phyloP scores from a whole-genome alignment of 1,140 invertebrate species.

The Drepana arcuata region DNA sequence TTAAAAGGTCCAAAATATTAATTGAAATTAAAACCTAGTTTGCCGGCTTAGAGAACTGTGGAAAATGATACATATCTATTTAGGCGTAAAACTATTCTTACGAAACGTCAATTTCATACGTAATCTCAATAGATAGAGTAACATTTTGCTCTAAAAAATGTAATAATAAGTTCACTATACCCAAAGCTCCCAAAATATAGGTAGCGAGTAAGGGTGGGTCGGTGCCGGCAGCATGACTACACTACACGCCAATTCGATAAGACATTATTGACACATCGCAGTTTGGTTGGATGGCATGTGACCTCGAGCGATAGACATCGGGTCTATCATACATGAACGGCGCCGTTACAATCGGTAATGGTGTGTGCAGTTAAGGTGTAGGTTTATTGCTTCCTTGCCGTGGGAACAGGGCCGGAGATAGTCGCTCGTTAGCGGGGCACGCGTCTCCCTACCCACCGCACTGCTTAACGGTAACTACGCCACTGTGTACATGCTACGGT shows the following conservation, averaged over 20 bases:
- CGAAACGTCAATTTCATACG: too few relatives aligned
- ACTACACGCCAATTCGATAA: conserved; percentile 44
- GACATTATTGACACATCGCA: conserved; percentile 37
- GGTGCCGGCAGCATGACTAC: too few relatives aligned
- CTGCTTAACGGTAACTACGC: conserved; percentile 39
- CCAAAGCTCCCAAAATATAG: too few relatives aligned
- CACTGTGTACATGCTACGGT: not conserved
- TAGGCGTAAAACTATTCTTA: too few relatives aligned
- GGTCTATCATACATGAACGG: conserved; percentile 44
- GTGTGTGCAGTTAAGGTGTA: conserved; percentile 64
- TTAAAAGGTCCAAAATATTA: too few relatives aligned
- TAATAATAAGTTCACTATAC: too few relatives aligned
- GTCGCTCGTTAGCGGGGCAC: conserved; percentile 47
- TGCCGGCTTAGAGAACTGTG: too few relatives aligned
- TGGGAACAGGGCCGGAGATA: conserved; percentile 61
- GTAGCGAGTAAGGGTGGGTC: too few relatives aligned
- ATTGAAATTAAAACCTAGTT: too few relatives aligned
- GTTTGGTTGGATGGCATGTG: conserved; percentile 18
- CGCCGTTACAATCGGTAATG: conserved; percentile 65
- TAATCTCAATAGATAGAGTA: too few relatives aligned
- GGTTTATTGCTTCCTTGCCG: conserved; percentile 65
- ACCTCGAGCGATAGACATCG: not conserved
- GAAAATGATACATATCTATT: too few relatives aligned
- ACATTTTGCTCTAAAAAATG: too few relatives aligned
- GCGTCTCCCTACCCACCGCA: conserved; percentile 23